These are phyloP conservation scores for Carassius carassius DNA, from an alignment of 2,113 vertebrate species.

Conservation along the genomic window DNA sequence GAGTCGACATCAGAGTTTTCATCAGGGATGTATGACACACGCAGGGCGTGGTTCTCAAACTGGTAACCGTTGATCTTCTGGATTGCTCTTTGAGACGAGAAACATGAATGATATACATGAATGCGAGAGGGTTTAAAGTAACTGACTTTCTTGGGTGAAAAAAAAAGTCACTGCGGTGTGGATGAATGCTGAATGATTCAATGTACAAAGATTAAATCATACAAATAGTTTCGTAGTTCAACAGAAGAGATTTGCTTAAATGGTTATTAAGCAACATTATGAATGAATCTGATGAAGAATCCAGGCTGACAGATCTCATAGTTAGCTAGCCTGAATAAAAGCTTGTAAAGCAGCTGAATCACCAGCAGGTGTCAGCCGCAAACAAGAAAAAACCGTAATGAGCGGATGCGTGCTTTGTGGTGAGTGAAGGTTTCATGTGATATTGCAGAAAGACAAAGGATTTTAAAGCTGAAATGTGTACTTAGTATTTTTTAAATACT, in stretches of 20 bases:
- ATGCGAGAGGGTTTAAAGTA: not conserved
- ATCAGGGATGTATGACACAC: slow-evolving; percentile 91
- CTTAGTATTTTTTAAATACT: not conserved
- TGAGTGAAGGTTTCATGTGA: not conserved
- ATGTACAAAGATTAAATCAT: slow-evolving; percentile 4
- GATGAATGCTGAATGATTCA: slow-evolving; percentile 8
- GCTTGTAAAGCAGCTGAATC: not conserved
- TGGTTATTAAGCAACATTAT: not conserved
- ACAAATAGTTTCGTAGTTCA: not conserved
- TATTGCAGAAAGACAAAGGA: not conserved
- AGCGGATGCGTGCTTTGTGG: not conserved
- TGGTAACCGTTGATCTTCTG: slow-evolving; percentile 94
- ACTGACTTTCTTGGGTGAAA: not conserved
- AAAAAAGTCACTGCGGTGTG: not conserved
- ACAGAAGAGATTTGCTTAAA: not conserved
- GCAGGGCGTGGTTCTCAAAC: slow-evolving; percentile 87
- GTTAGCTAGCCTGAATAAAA: not conserved
- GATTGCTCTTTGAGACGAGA: slow-evolving; percentile 81
- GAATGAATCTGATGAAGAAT: not conserved
- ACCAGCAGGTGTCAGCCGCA: slow-evolving; percentile 57
- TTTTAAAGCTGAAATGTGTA: not conserved
- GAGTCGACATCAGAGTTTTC: slow-evolving; percentile 78
- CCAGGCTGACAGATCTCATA: not conserved
- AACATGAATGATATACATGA: not conserved
- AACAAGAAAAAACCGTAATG: not conserved